These are phyloP conservation scores for Bellardia pandia DNA, from an alignment of 2,888 invertebrate species.

Conservation along the genomic window DNA sequence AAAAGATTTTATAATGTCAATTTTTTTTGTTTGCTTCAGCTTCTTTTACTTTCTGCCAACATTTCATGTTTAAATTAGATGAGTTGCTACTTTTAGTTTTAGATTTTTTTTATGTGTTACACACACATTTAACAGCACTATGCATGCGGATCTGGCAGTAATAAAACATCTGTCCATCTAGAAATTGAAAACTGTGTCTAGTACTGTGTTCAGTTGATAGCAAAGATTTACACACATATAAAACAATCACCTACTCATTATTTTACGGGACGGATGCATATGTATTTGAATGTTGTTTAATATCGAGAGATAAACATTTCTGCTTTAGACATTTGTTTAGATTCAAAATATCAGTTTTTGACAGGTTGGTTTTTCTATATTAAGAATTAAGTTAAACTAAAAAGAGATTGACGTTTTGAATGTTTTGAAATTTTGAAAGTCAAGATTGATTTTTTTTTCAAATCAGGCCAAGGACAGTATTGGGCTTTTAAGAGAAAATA, in stretches of 20 bases:
- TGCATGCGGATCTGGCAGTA: conserved; percentile 8
- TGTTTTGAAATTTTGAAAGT: neutral
- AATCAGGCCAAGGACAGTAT: neutral
- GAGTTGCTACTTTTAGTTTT: neutral
- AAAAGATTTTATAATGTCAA: conserved; percentile 38
- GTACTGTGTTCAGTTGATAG: neutral
- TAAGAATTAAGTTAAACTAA: neutral
- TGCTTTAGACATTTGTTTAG: conserved; percentile 5
- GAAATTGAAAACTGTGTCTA: neutral
- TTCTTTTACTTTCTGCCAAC: neutral
- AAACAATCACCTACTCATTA: too few species aligned
- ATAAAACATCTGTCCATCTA: conserved; percentile 47
- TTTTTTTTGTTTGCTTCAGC: conserved; percentile 22
- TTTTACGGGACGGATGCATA: neutral
- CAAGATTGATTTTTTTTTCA: neutral
- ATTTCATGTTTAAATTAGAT: conserved; percentile 51
- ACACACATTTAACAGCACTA: neutral
- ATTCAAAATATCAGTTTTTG: conserved; percentile 1
- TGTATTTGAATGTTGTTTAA: neutral
- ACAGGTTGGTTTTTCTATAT: neutral
- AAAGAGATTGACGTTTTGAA: neutral
- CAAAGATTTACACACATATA: too few species aligned
- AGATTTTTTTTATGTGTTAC: neutral
- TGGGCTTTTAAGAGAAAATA: too few species aligned
- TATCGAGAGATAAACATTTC: neutral